Evolutionary conservation across 2,888 invertebrate species (phyloP).

Genomic region (Spicauda simplicius): DNA sequence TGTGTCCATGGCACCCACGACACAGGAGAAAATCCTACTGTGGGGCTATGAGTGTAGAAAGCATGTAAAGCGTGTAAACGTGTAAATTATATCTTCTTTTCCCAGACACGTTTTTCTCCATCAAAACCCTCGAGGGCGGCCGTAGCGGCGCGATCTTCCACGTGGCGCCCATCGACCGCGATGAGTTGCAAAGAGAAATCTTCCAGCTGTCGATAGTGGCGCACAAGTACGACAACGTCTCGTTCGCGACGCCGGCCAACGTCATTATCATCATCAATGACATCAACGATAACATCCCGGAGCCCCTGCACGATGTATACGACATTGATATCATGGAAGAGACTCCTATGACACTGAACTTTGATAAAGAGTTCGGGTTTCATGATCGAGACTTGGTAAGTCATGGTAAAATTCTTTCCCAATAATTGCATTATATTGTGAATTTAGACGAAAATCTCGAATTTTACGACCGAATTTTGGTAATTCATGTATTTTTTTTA

Average conservation of each 20-base stretch:
- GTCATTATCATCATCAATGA: constrained; percentile 80
- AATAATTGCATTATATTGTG: too few relatives aligned
- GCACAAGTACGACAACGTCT: constrained; percentile 67
- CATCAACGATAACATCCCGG: constrained; percentile 88
- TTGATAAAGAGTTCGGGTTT: constrained; percentile 77
- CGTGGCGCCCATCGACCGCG: constrained; percentile 75
- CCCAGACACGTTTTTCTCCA: constrained; percentile 69
- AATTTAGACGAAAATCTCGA: too few relatives aligned
- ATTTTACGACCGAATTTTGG: too few relatives aligned
- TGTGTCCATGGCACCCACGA: too few relatives aligned
- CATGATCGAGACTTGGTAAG: constrained; percentile 82
- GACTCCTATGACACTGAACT: constrained; percentile 74
- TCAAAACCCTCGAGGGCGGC: constrained; percentile 62
- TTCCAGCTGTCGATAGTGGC: constrained; percentile 77
- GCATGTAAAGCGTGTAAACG: too few relatives aligned
- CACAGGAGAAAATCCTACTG: too few relatives aligned
- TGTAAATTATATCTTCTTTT: constrained; percentile 29
- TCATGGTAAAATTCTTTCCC: constrained; percentile 5
- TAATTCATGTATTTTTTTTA: too few relatives aligned
- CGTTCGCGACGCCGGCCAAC: constrained; percentile 57
- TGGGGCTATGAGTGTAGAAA: too few relatives aligned
- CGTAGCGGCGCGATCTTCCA: constrained; percentile 61
- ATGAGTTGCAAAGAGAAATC: constrained; percentile 70
- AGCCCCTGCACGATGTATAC: constrained; percentile 65
- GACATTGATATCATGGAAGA: constrained; percentile 79